Percentiles rank a stretch among this genome's conserved stretches.
phyloP scores from a whole-genome alignment of 2,113 vertebrate genomes.

The Delphinus delphis region DNA sequence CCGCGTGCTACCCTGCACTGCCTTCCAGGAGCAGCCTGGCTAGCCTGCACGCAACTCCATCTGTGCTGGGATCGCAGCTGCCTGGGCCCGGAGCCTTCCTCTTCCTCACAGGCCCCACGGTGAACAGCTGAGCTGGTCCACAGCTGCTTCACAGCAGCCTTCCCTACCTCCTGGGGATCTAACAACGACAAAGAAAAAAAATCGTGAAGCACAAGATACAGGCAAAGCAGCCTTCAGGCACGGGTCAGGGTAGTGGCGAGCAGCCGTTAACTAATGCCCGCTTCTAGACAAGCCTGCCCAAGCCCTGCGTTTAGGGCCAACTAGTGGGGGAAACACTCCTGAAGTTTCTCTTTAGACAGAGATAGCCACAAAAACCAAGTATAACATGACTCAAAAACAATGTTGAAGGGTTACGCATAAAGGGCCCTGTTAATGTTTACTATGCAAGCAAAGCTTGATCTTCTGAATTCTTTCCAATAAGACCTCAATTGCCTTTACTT shows the following conservation, averaged over 20 bases:
- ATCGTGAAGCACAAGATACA: background rate
- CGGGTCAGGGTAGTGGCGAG: background rate
- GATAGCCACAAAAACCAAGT: background rate
- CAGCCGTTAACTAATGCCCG: background rate
- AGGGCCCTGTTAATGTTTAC: background rate
- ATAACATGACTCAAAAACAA: background rate
- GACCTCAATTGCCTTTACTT: background rate
- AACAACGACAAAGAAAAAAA: background rate
- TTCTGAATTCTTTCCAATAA: background rate
- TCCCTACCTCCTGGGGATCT: background rate
- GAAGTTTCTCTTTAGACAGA: background rate
- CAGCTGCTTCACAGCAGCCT: background rate
- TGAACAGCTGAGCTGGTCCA: background rate
- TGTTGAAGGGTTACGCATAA: background rate
- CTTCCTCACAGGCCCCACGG: too few relatives aligned
- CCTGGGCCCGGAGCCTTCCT: background rate
- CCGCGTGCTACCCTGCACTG: accelerated
- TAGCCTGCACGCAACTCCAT: background rate
- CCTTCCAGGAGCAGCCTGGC: background rate
- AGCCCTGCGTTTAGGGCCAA: background rate
- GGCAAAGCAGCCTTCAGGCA: background rate
- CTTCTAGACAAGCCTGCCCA: background rate
- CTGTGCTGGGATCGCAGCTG: background rate
- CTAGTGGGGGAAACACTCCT: background rate
- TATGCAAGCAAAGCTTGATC: background rate